A percentile compares a stretch with the other conserved stretches of the same genome.
phyloP scores from a whole-genome alignment of 1,140 invertebrate genomes.

The Drosophila triauraria region DNA sequence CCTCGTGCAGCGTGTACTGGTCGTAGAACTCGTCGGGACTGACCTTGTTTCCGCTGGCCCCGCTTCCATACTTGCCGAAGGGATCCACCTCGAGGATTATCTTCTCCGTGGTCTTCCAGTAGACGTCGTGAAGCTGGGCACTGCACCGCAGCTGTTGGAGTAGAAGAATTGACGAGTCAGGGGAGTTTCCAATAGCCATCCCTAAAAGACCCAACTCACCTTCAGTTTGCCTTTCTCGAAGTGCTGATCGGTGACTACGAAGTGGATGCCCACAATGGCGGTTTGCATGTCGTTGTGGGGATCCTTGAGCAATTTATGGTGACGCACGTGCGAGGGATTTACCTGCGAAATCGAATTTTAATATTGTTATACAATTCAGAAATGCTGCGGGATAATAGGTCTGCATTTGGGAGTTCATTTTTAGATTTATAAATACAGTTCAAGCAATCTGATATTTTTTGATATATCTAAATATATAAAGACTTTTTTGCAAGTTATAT shows the following conservation, averaged over 20 bases:
- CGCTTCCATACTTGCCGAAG: constrained; percentile 52
- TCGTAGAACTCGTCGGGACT: constrained; percentile 76
- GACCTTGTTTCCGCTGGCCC: constrained; percentile 65
- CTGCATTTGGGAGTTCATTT: background rate
- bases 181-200: background rate
- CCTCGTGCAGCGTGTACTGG: constrained; percentile 79
- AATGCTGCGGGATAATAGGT: background rate
- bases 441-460: no score
- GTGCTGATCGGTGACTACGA: constrained; percentile 86
- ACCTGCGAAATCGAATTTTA: constrained; percentile 49
- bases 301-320: constrained; percentile 76
- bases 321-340: constrained; percentile 78
- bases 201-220: constrained; percentile 46
- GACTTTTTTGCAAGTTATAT: no score
- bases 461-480: no score
- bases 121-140: constrained; percentile 87
- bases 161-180: background rate
- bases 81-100: constrained; percentile 86
- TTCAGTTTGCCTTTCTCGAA: constrained; percentile 87
- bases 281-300: constrained; percentile 81
- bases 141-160: constrained; percentile 86
- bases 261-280: constrained; percentile 85
- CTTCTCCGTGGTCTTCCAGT: constrained; percentile 88
- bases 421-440: no score
- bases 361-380: background rate